Base-by-base conservation (phyloP, 2,888 invertebrate species). In the Netelia inedita region DNA sequence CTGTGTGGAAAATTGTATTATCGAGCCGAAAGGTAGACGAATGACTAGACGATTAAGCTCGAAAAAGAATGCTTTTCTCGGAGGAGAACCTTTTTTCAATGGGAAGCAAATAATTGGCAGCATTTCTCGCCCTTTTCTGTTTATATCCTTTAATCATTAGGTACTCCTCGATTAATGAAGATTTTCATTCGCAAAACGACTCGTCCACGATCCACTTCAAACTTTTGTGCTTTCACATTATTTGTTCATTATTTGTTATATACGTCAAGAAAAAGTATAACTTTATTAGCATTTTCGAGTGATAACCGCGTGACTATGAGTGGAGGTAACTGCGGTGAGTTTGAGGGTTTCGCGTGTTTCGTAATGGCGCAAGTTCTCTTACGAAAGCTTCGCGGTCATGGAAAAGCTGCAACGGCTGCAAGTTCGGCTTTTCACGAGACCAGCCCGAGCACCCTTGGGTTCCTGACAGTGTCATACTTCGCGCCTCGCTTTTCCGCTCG, bases 341-440 rank as follows among this genome's bases (percentile, higher is more conserved):
- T 72, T 72, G 79, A 63, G 61, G 35, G 41, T 21, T 53, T 35
- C 65, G n/a, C 11, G 14, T 16, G 41, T 46, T 63, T 6, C 61
- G 50, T 63, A 63, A 74, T 68, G 73, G 74, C 46, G 83, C 28
- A 68, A 79, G 46, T 79, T 79, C 69, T 28, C 55, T 28, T 21
- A 61, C 35, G 55, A 55, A 55, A 74, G 65, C 55, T 28, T 63
- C 21, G 55, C 57, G 65, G 46, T 76, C 66, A 76, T 10, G 66
- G 41, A 59, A 66, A 82, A 75, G 75, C 35, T 71, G 53, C 65
- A 8, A 11, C 5, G 19, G 14, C 5, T 61, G 72, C 41, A 61
- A 74, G 63, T 21, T 63, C 59, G 19, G 73, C 57, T 80, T 66
- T 66, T 23, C 65, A 23, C 46, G 50, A 57, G 53, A 19, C 28